phyloP scores from a whole-genome alignment of 2,888 invertebrate genomes.

The Tetragonisca angustula region DNA sequence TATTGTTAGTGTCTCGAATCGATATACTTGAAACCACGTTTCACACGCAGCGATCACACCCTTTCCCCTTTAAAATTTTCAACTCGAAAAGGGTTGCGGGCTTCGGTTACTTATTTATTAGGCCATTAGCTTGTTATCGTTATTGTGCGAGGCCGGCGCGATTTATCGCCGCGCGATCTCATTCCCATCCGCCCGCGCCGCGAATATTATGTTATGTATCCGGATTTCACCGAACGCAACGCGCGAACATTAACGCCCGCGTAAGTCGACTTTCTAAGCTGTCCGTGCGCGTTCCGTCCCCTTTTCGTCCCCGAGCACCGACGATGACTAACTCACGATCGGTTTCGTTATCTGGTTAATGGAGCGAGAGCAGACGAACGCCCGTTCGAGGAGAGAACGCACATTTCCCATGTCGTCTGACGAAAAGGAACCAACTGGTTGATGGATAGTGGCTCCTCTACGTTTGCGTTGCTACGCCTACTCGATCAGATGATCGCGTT shows the following conservation, averaged over 20 bases:
- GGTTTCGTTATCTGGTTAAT: conserved; percentile 76
- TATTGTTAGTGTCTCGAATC: conserved; percentile 65
- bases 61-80: conserved; percentile 74
- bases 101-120: conserved; percentile 82
- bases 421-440: conserved; percentile 55
- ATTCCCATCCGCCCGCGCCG: conserved; percentile 16
- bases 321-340: conserved; percentile 20
- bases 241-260: neutral
- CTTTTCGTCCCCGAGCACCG: neutral
- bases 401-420: conserved; percentile 82
- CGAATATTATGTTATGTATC: neutral
- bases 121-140: conserved; percentile 78
- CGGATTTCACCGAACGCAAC: conserved; percentile 2
- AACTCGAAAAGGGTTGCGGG: conserved; percentile 77
- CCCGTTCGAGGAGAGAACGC: conserved; percentile 65
- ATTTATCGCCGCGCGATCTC: conserved; percentile 23
- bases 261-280: conserved; percentile 1
- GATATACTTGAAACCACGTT: conserved; percentile 60
- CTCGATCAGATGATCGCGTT: conserved; percentile 70
- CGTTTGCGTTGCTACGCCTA: conserved; percentile 29
- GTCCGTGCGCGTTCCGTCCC: neutral
- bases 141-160: conserved; percentile 60
- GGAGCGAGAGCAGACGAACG: conserved; percentile 71
- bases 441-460: conserved; percentile 41
- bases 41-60: conserved; percentile 63